These are phyloP conservation scores for Echinometra lucunter DNA, from an alignment of 53 echinoderm and acorn worm species.

Conservation along the genomic window DNA sequence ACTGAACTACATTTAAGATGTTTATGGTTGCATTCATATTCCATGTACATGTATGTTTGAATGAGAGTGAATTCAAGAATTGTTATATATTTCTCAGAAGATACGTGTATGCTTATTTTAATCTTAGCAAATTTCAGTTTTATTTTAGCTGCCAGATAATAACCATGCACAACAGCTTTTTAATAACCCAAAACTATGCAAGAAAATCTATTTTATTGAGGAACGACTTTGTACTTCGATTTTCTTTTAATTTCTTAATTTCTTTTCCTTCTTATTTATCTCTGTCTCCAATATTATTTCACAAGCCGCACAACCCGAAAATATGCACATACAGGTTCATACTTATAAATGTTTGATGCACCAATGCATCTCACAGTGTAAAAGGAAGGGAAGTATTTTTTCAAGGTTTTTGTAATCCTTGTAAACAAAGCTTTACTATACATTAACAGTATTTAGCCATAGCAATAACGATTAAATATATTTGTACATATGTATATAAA, in stretches of 20 bases:
- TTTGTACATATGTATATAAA: background rate
- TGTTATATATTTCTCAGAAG: background rate
- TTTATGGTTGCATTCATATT: no score
- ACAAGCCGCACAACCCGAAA: background rate
- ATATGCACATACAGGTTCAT: background rate
- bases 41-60: no score
- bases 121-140: background rate
- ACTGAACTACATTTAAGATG: no score
- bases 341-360: background rate
- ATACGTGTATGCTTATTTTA: background rate
- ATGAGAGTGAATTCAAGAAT: no score
- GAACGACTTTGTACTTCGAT: background rate
- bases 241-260: no score
- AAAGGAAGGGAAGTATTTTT: background rate
- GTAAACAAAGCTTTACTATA: background rate
- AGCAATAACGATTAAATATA: conserved; percentile 32
- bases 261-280: background rate
- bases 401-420: background rate
- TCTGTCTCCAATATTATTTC: background rate
- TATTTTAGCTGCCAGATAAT: no score
- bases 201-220: background rate
- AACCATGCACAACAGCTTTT: background rate
- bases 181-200: background rate
- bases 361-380: background rate
- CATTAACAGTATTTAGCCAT: conserved; percentile 20